Evolutionary conservation across 2,797 vertebrate genomes (phyloP).

Genomic region (Prionace glauca): DNA sequence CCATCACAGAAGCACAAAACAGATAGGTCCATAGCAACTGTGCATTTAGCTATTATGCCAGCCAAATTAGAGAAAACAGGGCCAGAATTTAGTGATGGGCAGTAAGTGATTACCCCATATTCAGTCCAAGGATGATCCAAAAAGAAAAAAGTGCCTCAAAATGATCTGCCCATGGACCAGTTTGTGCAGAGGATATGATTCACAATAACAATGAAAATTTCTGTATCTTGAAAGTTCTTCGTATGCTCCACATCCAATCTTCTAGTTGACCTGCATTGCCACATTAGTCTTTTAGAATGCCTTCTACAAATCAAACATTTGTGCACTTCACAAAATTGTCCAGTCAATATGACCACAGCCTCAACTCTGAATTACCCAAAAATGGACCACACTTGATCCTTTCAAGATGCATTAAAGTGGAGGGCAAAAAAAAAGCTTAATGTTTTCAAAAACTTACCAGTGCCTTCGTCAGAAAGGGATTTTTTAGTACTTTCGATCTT

Average conservation of each 20-base stretch:
- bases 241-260: neutral
- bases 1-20: neutral
- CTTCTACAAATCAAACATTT: no score
- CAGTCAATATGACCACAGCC: neutral
- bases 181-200: no score
- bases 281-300: neutral
- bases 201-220: no score
- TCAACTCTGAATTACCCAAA: neutral
- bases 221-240: no score
- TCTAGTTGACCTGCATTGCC: neutral
- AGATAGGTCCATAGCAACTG: neutral
- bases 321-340: no score
- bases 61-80: neutral
- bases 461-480: neutral
- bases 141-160: neutral
- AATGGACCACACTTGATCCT: neutral
- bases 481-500: neutral
- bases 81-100: neutral
- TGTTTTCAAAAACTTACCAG: neutral
- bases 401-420: neutral
- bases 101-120: neutral
- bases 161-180: neutral
- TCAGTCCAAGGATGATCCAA: neutral
- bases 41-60: no score
- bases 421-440: fast-evolving